Evolutionary conservation across 1,140 invertebrate genomes (phyloP), one percentile per base, ranked within the genome.

Genomic region (Nasonia longicornis): DNA sequence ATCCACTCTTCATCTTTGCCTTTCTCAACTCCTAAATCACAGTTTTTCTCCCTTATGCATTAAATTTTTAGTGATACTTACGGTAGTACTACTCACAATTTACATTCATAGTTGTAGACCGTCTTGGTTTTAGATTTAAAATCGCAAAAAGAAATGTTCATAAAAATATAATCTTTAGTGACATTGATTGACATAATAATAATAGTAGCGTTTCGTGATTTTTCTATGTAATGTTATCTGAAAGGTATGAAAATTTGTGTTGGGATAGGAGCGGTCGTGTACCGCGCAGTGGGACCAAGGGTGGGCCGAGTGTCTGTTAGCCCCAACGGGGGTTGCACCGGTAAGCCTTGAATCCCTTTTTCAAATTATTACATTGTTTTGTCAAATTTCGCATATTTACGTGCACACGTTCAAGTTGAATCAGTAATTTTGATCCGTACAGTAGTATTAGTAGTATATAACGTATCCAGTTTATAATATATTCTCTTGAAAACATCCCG

Each of bases 221-320:
- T 72, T 58, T 58, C 20, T 58, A 3, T 64, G 16, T 45, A 84
- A 79, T 74, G 85, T 84, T 87, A 73, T 88, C 88, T 88, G 87
- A 89, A 86, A 84, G 85, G 83, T 89, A 75, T 35, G 85, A 87
- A 90, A 85, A 75, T 90, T 85, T 91, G 83, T 90, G 89, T 87
- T 89, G 89, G 90, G 85, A 86, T 90, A 90, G 90, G 89, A 90
- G 87, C 90, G 89, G 87, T 90, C 82, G 87, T 91, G 83, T 91
- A 90, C 88, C 90, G 90, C 88, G 86, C 89, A 85, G 85, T 90
- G 88, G 89, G 89, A 87, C 89, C 89, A 88, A 89, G 90, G 85
- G 86, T 90, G 82, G 88, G 88, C 87, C 89, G 89, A 89, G 84
- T 91, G 86, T 90, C 90, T 84, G 87, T 90, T 84, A 90, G 87